phyloP scores from a whole-genome alignment of 2,113 vertebrate species.

The Marcusenius ussheri region DNA sequence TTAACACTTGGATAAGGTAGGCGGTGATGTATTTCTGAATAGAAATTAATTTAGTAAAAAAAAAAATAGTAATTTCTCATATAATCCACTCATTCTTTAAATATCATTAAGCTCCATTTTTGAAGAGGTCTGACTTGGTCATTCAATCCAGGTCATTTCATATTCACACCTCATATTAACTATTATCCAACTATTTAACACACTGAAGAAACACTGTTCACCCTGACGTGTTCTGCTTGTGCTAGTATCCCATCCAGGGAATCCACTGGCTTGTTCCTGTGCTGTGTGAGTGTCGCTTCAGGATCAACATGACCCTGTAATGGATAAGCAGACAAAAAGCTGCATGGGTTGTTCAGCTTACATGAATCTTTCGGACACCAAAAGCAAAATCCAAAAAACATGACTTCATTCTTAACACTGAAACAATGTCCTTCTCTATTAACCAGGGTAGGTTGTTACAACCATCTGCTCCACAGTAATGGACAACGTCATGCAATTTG shows the following conservation, averaged over 20 bases:
- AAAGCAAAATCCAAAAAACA: not conserved
- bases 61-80: conserved; percentile 5
- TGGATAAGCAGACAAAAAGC: not conserved
- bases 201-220: not conserved
- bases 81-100: not conserved
- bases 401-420: not conserved
- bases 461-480: not conserved
- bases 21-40: not conserved
- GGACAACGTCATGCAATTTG: not conserved
- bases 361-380: not conserved
- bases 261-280: not conserved
- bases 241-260: not conserved
- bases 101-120: not conserved
- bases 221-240: not conserved
- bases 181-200: not conserved
- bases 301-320: not conserved
- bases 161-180: not conserved
- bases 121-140: not conserved
- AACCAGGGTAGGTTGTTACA: not conserved
- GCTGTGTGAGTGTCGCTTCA: not conserved
- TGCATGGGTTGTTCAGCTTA: not conserved
- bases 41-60: conserved; percentile 1
- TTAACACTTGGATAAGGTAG: conserved; percentile 4
- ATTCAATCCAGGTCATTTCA: not conserved
- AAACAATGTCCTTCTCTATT: not conserved